These are phyloP conservation scores for Uropsilus gracilis DNA, from an alignment of 2,113 vertebrate genomes.

Conservation along the genomic window DNA sequence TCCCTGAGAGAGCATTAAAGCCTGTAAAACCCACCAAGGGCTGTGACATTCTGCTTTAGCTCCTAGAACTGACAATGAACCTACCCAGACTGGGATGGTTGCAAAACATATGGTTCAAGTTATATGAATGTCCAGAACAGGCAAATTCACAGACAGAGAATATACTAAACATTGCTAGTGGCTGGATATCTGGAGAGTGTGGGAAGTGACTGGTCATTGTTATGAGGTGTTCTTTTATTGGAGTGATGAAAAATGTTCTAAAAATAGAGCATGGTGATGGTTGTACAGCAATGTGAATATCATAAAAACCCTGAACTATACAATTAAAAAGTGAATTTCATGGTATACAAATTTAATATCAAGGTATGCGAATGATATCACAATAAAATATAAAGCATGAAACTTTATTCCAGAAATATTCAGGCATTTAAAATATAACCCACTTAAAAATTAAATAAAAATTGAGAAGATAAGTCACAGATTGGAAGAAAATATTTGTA, in stretches of 20 bases:
- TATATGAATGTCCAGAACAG: too few relatives aligned
- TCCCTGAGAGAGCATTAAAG: too few relatives aligned
- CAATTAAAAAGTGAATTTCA: slow-evolving; percentile 11
- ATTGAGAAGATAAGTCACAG: too few relatives aligned
- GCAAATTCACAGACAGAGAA: not conserved
- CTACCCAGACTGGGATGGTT: too few relatives aligned
- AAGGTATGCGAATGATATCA: not conserved
- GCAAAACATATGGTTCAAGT: too few relatives aligned
- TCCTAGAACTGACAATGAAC: too few relatives aligned
- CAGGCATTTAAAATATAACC: slow-evolving; percentile 2
- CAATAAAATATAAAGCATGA: not conserved
- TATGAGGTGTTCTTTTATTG: too few relatives aligned
- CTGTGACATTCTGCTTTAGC: too few relatives aligned
- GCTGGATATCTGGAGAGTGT: rapidly evolving
- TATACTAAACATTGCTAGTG: not conserved
- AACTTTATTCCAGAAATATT: slow-evolving; percentile 3
- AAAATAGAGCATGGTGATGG: not conserved
- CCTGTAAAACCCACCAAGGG: too few relatives aligned
- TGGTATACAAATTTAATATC: not conserved
- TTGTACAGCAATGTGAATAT: not conserved
- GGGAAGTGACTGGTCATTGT: not conserved
- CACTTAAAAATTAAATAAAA: too few relatives aligned
- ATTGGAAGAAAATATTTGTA: too few relatives aligned
- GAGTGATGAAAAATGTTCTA: too few relatives aligned
- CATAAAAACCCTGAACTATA: not conserved